Evolutionary conservation across 64 coral and sea anemone genomes (phyloP).

Genomic region (Platygyra sinensis): DNA sequence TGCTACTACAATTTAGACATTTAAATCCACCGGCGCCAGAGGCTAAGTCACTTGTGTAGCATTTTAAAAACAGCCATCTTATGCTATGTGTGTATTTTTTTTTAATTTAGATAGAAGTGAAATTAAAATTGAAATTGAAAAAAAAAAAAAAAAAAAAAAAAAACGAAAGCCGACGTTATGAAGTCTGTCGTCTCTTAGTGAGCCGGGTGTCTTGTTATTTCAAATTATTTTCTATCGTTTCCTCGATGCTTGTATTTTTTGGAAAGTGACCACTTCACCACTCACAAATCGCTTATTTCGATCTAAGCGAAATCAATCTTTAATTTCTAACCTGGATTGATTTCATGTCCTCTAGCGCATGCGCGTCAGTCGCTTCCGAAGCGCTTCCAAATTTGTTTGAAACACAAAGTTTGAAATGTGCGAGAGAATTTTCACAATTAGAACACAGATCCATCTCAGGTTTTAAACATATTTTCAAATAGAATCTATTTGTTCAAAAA

Average conservation of each 20-base stretch:
- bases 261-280: neutral
- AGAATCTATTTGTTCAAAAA: neutral
- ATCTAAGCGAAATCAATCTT: neutral
- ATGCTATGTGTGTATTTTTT: neutral
- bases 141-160: slow-evolving; percentile 18
- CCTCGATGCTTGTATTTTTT: neutral
- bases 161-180: slow-evolving; percentile 40
- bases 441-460: neutral
- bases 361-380: neutral
- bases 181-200: slow-evolving; percentile 11
- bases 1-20: slow-evolving; percentile 14
- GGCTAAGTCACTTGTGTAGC: neutral
- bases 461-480: neutral
- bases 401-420: neutral
- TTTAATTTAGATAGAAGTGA: slow-evolving; percentile 4
- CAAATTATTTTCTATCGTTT: neutral
- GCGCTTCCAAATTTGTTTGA: neutral
- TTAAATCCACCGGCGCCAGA: neutral
- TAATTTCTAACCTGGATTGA: neutral
- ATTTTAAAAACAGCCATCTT: neutral
- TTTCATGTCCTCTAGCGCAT: neutral
- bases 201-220: slow-evolving; percentile 1
- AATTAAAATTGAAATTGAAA: slow-evolving; percentile 1
- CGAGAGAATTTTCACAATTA: neutral
- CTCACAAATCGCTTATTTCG: neutral